Base-by-base conservation (phyloP, 1,140 invertebrate genomes). In the Spodoptera frugiperda region DNA sequence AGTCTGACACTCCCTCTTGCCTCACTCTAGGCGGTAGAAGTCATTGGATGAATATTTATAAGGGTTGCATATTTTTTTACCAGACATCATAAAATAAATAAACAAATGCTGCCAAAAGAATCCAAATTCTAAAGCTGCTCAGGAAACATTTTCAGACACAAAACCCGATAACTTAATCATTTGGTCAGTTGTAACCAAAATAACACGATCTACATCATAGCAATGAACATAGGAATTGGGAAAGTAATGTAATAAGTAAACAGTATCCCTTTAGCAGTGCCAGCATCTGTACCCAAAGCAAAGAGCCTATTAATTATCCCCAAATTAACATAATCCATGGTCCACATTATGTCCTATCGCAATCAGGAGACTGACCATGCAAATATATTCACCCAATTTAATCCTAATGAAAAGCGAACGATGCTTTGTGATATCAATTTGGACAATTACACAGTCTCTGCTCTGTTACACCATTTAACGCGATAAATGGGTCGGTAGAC, bases 341-440 rank as follows among this genome's bases (percentile, higher is more conserved):
- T 49, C 21, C 17, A 11, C 25, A 25, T 57, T 44, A 25, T 39
- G 70, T 15, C 10, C 39, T 21, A 48, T 21, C 55, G 25, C 55
- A 49, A 61, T 59, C 19, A 73, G 3, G 8, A 48, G 17, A 46
- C 19, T 48, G 39, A 30, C 39, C 53, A 73, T 73, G 53, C 39
- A 48, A 73, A 73, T 48, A 48, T 30, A 48, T 48, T 57, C 70
- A 21, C 39, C 54, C 33, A 59, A 48, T 59, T 73, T 59, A 73
- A 73, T 61, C 55, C 55, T 61, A 73, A 73, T 73, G 46, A 59
- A 49, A 73, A 49, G 71, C 46, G 19, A 49, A 57, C 68, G n/a
- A 67, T 49, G 48, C 48, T 48, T 68, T 49, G 54, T 73, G 44
- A 73, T 73, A 76, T 65, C 73, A 76, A 76, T 65, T 76, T 65